Evolutionary conservation across 2,797 vertebrate species (phyloP), one percentile per base, ranked within the genome.

Genomic region (Urocyon cinereoargenteus): DNA sequence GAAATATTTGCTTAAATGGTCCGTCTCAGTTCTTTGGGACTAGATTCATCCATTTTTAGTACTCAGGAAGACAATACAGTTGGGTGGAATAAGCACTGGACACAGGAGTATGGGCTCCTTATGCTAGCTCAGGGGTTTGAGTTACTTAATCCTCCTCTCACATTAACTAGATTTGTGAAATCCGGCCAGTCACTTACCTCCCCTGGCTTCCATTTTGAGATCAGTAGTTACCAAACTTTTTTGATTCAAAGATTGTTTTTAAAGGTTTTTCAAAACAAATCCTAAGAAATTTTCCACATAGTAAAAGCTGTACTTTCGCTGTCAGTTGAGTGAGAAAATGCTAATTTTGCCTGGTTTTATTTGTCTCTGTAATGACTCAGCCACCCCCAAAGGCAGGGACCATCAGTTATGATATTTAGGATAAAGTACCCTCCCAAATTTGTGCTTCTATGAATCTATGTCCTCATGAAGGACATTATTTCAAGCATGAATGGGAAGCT

Each of bases 401-500:
- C 36, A 59, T 55, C 31, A 57, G 55, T 66, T 83, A 72, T 7
- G 22, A 86, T 70, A 83, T 49, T 9, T 8, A 72, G 24, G 59
- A 75, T 89, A 84, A 97, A 94, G 34, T 0, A 84, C 14, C 18
- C 40, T 92, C 10, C 81, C 78, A 91, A 79, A 68, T 70, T 0
- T 95, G 84, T 82, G 77, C 70, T 82, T 68, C 85, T 26, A 13
- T 26, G 49, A 72, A 82, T 34, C 45, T 90, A 28, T 24, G 59
- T 86, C 79, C 26, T 81, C 13, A 61, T 9, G 26, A 78, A 94
- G 40, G 62, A n/a, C 36, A 88, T 93, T 86, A 85, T 68, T 86
- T 64, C 96, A 83, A 81, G 45, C 21, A 90, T 16, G 45, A 96
- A 90, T 36, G 49, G 61, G 87, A 75, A 95, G 64, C 55, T 84